phyloP scores from a whole-genome alignment of 2,797 vertebrate genomes.

The Rhinogobio ventralis region DNA sequence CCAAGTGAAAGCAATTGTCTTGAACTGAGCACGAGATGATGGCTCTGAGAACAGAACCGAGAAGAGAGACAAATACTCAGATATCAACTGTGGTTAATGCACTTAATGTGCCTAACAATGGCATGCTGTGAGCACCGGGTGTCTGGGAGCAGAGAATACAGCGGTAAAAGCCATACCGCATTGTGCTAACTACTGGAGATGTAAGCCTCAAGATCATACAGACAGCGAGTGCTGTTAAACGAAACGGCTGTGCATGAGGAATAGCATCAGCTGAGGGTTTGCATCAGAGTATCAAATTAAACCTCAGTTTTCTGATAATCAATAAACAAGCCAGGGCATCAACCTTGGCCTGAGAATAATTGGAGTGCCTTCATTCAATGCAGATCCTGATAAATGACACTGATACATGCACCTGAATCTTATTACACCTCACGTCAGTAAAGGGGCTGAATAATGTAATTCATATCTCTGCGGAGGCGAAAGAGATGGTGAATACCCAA shows the following conservation, averaged over 20 bases:
- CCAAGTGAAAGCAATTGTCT: constrained; percentile 36
- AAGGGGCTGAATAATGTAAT: constrained; percentile 26
- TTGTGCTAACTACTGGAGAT: not conserved
- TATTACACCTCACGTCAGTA: constrained; percentile 12
- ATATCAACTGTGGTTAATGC: constrained; percentile 55
- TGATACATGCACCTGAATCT: constrained; percentile 10
- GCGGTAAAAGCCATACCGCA: not conserved
- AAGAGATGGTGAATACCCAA: not conserved
- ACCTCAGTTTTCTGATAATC: constrained; percentile 10
- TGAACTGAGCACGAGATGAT: constrained; percentile 39
- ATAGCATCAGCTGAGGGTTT: constrained; percentile 2
- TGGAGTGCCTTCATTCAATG: not conserved
- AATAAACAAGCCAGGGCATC: constrained; percentile 4
- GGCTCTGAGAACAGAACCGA: constrained; percentile 39
- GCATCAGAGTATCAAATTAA: constrained; percentile 2
- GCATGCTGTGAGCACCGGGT: constrained; percentile 47
- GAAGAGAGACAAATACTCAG: constrained; percentile 55
- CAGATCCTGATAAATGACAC: constrained; percentile 12
- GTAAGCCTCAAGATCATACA: not conserved
- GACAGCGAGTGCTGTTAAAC: not conserved
- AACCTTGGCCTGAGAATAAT: constrained; percentile 15
- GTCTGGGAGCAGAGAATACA: constrained; percentile 20
- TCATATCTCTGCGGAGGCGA: not conserved
- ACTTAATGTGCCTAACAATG: constrained; percentile 58
- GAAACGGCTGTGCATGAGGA: not conserved